phyloP scores from a whole-genome alignment of 2,888 invertebrate genomes.

The Lithophane semibrunnea region DNA sequence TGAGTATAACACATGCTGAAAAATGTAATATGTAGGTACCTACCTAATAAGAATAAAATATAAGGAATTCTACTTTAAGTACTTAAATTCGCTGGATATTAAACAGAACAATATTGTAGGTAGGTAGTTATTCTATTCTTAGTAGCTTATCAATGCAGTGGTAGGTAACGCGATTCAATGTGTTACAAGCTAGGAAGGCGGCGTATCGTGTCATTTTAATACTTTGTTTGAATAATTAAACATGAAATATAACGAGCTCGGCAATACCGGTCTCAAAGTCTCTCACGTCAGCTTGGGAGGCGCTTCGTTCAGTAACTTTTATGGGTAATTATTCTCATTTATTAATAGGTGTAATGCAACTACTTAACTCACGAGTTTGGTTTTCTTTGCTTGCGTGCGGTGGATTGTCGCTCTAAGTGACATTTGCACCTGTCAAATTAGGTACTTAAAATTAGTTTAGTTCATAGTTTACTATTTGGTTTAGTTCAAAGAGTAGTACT shows the following conservation, averaged over 20 bases:
- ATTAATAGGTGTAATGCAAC: not conserved
- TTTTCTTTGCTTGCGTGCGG: not conserved
- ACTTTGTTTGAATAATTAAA: conserved; percentile 32
- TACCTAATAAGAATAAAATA: not conserved
- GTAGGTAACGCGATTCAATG: conserved; percentile 36
- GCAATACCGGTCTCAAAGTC: conserved; percentile 93
- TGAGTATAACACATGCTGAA: not conserved
- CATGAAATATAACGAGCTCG: conserved; percentile 94
- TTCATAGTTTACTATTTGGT: no score
- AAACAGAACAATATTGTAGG: conserved; percentile 10
- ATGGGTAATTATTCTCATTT: conserved; percentile 91
- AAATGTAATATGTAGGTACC: not conserved
- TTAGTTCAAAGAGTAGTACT: no score
- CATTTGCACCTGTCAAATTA: not conserved
- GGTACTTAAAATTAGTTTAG: no score
- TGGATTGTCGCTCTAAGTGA: not conserved
- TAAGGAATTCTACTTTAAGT: not conserved
- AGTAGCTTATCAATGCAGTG: conserved; percentile 28
- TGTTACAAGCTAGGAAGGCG: conserved; percentile 21
- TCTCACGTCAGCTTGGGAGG: conserved; percentile 94
- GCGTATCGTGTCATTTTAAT: conserved; percentile 35
- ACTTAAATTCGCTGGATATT: not conserved
- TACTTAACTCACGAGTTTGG: not conserved
- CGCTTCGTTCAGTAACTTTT: conserved; percentile 93
- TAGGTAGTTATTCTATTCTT: not conserved